Evolutionary conservation across 2,113 vertebrate genomes (phyloP).

Genomic region (Oryzias woworae): DNA sequence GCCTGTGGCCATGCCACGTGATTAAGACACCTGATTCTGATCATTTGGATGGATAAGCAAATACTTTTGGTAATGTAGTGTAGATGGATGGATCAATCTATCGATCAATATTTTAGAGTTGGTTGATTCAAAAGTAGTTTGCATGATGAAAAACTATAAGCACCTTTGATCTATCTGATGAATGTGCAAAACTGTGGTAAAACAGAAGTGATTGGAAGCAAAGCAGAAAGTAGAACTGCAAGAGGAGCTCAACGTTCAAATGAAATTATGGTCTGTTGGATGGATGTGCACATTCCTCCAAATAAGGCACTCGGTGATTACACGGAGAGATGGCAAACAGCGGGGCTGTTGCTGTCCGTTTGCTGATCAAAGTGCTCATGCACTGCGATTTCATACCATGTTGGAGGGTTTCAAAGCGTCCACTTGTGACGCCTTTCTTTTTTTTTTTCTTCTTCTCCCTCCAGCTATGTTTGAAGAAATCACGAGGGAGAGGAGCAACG

Average conservation of each 20-base stretch:
- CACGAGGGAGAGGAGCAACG: slow-evolving; percentile 63
- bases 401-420: slow-evolving; percentile 71
- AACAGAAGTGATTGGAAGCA: slow-evolving; percentile 20
- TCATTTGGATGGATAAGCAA: no score
- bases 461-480: slow-evolving; percentile 59
- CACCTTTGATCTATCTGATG: no score
- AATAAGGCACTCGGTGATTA: slow-evolving; percentile 27
- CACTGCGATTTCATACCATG: slow-evolving; percentile 56
- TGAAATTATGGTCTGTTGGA: slow-evolving; percentile 48
- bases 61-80: no score
- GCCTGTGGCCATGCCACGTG: no score
- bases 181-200: no score
- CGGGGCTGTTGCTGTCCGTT: slow-evolving; percentile 53
- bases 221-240: slow-evolving; percentile 52
- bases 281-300: slow-evolving; percentile 9
- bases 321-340: slow-evolving; percentile 46
- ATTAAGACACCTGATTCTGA: no score
- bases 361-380: slow-evolving; percentile 73
- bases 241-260: slow-evolving; percentile 59
- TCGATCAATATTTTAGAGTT: no score
- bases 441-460: slow-evolving; percentile 14
- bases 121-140: no score
- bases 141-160: no score
- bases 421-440: slow-evolving; percentile 50
- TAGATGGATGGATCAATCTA: no score